These are phyloP conservation scores for Poecile atricapillus DNA, from an alignment of 2,113 vertebrate genomes.

Conservation along the genomic window DNA sequence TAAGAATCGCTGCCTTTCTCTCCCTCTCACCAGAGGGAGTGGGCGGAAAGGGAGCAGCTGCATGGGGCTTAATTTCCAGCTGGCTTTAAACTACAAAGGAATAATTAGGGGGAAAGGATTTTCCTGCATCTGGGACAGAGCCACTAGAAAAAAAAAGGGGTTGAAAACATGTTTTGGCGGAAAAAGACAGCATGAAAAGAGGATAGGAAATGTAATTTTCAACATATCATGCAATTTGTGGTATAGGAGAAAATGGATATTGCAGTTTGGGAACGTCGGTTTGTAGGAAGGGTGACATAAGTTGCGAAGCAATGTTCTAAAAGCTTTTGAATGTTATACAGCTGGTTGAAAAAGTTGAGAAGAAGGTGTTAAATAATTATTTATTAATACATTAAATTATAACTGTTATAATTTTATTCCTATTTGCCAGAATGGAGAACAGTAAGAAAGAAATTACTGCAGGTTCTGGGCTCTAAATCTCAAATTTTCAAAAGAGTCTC, in stretches of 20 bases:
- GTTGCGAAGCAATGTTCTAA: not conserved
- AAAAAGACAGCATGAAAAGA: not conserved
- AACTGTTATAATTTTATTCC: not conserved
- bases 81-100: not conserved
- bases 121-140: not conserved
- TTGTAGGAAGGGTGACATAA: not conserved
- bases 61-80: not conserved
- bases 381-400: not conserved
- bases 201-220: not conserved
- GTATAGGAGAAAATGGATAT: not conserved
- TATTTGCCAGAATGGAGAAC: not conserved
- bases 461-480: not conserved
- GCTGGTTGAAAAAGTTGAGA: not conserved
- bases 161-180: not conserved
- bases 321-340: not conserved
- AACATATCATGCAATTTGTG: accelerated
- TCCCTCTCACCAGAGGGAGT: not conserved
- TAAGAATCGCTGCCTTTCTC: not conserved
- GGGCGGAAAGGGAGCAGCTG: not conserved
- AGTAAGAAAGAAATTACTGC: not conserved
- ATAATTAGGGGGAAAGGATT: not conserved
- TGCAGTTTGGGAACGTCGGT: not conserved
- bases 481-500: not conserved
- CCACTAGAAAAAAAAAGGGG: not conserved
- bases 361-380: not conserved